Evolutionary conservation across 2,113 vertebrate genomes (phyloP).

Genomic region (Rhipidura dahli): DNA sequence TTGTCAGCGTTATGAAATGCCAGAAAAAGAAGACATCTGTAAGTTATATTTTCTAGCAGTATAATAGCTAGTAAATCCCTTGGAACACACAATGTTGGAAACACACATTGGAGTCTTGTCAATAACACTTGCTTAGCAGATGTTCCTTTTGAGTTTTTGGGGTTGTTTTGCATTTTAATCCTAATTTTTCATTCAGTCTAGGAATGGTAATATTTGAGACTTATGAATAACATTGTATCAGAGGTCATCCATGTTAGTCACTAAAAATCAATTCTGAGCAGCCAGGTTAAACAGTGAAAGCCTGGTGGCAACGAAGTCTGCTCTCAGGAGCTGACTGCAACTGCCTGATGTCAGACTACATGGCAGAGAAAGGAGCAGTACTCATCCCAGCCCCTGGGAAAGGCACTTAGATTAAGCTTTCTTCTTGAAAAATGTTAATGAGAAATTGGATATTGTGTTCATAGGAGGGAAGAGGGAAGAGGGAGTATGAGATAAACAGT

Average conservation of each 20-base stretch:
- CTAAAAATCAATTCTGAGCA: not conserved
- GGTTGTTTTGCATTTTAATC: not conserved
- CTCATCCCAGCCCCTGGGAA: not conserved
- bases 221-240: not conserved
- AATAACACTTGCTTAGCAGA: not conserved
- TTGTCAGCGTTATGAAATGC: not conserved
- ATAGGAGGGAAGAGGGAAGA: not conserved
- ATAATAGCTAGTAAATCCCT: not conserved
- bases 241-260: not conserved
- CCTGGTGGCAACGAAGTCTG: not conserved
- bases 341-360: fast-evolving
- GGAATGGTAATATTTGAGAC: not conserved
- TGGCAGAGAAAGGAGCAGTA: not conserved
- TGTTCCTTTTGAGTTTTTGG: not conserved
- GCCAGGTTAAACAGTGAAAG: not conserved
- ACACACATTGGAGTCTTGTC: not conserved
- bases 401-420: not conserved
- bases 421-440: not conserved
- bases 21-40: not conserved
- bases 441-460: not conserved
- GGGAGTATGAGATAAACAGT: not conserved
- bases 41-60: not conserved
- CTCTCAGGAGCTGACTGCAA: not conserved
- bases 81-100: not conserved
- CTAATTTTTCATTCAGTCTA: not conserved